These are phyloP conservation scores for Halocaridina rubra DNA, from an alignment of 2,888 invertebrate genomes.

Conservation along the genomic window DNA sequence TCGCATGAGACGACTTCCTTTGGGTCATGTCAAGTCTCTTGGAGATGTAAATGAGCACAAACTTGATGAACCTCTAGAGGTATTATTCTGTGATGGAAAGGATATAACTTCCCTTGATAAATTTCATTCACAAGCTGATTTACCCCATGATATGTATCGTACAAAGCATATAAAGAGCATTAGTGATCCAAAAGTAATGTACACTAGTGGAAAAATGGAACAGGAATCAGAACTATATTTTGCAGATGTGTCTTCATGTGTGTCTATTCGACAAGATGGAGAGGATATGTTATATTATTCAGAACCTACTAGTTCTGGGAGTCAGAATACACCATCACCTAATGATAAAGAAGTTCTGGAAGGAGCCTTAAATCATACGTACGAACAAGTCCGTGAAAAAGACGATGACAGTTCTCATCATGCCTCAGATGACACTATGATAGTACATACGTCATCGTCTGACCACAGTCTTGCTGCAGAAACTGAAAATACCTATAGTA, in stretches of 20 bases:
- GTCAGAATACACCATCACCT: slow-evolving; percentile 50
- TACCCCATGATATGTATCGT: slow-evolving; percentile 25
- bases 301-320: slow-evolving; percentile 57
- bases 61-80: slow-evolving; percentile 57
- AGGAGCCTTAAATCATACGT: slow-evolving; percentile 46
- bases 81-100: slow-evolving; percentile 62
- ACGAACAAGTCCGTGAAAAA: slow-evolving; percentile 61
- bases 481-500: slow-evolving; percentile 60
- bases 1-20: slow-evolving; percentile 45
- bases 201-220: slow-evolving; percentile 56
- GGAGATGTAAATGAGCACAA: slow-evolving; percentile 61
- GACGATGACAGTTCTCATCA: slow-evolving; percentile 63
- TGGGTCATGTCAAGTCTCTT: slow-evolving; percentile 61
- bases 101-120: slow-evolving; percentile 56
- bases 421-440: slow-evolving; percentile 64
- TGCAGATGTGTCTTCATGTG: slow-evolving; percentile 63
- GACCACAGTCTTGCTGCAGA: slow-evolving; percentile 58
- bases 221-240: slow-evolving; percentile 63
- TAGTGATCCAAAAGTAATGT: slow-evolving; percentile 60
- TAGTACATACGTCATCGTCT: slow-evolving; percentile 62
- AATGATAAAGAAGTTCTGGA: slow-evolving; percentile 44
- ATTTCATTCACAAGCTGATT: slow-evolving; percentile 47
- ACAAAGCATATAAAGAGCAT: slow-evolving; percentile 58
- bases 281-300: slow-evolving; percentile 62
- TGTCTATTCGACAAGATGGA: slow-evolving; percentile 58